These are phyloP conservation scores for Ornithorhynchus anatinus DNA, from an alignment of 2,113 vertebrate genomes.

Conservation along the genomic window DNA sequence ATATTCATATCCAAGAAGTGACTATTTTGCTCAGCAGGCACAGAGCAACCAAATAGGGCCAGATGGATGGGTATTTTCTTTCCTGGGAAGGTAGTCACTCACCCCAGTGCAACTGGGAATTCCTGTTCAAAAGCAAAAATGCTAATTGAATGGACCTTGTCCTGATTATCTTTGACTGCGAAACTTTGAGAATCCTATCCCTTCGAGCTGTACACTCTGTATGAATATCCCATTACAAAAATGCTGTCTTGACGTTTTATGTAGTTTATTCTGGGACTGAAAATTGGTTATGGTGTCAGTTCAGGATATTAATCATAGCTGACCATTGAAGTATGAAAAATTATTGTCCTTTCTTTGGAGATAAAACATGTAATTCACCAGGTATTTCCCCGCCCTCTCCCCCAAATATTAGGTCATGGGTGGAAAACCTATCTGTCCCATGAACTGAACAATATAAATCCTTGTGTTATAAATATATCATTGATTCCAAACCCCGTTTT, in stretches of 20 bases:
- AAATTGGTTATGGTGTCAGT: conserved; percentile 21
- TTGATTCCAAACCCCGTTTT: not conserved
- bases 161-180: not conserved
- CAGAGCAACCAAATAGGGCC: too few species aligned
- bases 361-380: not conserved
- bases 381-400: not conserved
- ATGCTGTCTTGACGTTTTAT: not conserved
- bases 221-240: not conserved
- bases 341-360: conserved; percentile 27
- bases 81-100: too few species aligned
- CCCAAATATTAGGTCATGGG: not conserved
- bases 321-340: not conserved
- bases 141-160: not conserved
- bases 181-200: too few species aligned
- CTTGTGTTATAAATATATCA: not conserved
- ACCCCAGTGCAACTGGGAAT: too few species aligned
- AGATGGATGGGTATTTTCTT: too few species aligned
- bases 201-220: not conserved
- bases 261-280: not conserved
- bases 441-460: not conserved
- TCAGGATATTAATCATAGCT: not conserved
- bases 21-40: too few species aligned
- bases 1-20: too few species aligned
- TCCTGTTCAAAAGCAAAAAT: too few species aligned
- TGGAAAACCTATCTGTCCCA: not conserved